Evolutionary conservation across 2,797 vertebrate genomes (phyloP).

Genomic region (Vireo griseus): DNA sequence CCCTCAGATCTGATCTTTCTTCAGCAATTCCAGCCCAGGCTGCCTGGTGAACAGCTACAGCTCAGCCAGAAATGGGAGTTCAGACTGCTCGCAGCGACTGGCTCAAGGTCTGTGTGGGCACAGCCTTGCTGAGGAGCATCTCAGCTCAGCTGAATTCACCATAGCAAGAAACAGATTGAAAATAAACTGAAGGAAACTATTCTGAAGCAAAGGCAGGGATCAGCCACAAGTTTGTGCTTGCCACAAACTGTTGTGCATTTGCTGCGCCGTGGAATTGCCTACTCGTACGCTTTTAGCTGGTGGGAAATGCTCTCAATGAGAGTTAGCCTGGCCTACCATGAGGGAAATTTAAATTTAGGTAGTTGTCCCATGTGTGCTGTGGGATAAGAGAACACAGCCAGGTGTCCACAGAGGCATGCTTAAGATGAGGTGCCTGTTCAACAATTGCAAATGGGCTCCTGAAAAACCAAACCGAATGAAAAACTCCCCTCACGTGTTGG

Average conservation of each 20-base stretch:
- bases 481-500: background rate
- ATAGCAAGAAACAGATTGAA: background rate
- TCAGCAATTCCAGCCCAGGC: background rate
- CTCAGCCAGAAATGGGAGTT: background rate
- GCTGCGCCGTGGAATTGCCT: background rate
- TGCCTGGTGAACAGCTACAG: background rate
- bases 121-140: background rate
- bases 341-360: background rate
- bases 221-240: background rate
- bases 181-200: background rate
- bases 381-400: background rate
- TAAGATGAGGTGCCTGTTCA: background rate
- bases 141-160: background rate
- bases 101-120: background rate
- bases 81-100: fast-evolving
- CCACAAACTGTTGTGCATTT: background rate
- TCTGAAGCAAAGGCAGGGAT: background rate
- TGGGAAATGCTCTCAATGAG: background rate
- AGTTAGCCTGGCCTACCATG: background rate
- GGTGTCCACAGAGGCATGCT: background rate
- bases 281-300: background rate
- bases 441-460: background rate
- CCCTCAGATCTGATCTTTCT: background rate
- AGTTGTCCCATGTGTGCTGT: background rate
- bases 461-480: background rate